Base-by-base conservation (phyloP, 2,888 invertebrate genomes). In the Serrognathus titanus region DNA sequence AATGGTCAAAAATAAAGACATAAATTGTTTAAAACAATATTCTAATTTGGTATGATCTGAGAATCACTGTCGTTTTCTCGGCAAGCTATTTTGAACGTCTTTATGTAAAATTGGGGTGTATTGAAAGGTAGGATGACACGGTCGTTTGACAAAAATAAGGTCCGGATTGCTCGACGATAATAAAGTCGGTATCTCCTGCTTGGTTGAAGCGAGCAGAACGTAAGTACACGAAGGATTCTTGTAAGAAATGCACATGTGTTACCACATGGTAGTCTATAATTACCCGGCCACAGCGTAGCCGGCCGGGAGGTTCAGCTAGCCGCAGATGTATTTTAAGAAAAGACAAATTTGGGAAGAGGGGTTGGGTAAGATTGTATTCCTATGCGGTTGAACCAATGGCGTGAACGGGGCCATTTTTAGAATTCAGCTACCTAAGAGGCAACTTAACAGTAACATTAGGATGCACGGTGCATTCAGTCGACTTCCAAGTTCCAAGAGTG, bases 341-440 rank as follows among this genome's bases (percentile, higher is more conserved):
- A 87, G 87, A 88, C 88, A 86, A 88, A 88, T 88, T 88, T 88
- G 88, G 88, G 85, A 79, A 79, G 52, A 57, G 76, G 76, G 74
- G 76, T 73, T 69, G 69, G 69, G 62, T 65, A 67, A 66, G 61
- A 63, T 63, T 64, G 64, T 66, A 64, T 66, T 68, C 64, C 66
- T 64, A 57, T 55, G 59, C 62, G 61, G 59, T 65, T 62, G 70
- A 66, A 70, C 78, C 77, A 78, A 78, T 78, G 63, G 73, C 72
- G 69, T 39, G 66, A 67, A 69, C 68, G 75, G 74, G 71, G 74
- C 78, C 78, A 78, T 77, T 78, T 78, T 78, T 78, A 78, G 78
- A 74, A 69, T 73, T 65, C 65, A 73, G 75, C 75, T 53, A 60
- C 64, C 66, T 66, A 70, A 71, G 72, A 72, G 71, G 70, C 68